Evolutionary conservation across 2,113 vertebrate species (phyloP).

Genomic region (Zapornia atra): DNA sequence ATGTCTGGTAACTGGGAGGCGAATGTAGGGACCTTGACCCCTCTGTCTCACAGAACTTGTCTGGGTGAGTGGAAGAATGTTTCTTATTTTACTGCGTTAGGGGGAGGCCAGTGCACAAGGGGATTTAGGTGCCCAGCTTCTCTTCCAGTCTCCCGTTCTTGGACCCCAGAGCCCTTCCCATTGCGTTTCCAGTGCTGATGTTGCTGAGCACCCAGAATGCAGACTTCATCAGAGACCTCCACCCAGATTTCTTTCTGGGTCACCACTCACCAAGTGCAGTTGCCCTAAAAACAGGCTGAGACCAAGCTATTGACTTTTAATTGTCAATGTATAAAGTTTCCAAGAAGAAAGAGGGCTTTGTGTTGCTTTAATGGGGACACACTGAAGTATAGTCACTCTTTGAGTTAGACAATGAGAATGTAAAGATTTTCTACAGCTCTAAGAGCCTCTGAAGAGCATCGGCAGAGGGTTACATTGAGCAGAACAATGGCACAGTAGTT

Average conservation of each 20-base stretch:
- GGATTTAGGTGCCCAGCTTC: neutral
- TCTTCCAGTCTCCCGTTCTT: neutral
- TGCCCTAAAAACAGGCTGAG: slow-evolving; percentile 39
- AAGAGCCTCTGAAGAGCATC: slow-evolving; percentile 27
- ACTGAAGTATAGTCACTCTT: neutral
- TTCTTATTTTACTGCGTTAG: neutral
- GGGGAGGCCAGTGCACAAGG: neutral
- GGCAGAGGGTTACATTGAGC: slow-evolving; percentile 19
- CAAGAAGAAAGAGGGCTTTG: slow-evolving; percentile 54
- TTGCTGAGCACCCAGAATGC: neutral
- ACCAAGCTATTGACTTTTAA: slow-evolving; percentile 51
- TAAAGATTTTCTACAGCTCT: slow-evolving; percentile 37
- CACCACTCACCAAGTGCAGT: slow-evolving; percentile 8
- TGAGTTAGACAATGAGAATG: slow-evolving; percentile 23
- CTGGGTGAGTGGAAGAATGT: neutral
- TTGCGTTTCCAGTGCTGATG: neutral
- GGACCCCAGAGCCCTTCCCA: neutral
- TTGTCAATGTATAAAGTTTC: slow-evolving; percentile 37
- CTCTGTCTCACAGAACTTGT: neutral
- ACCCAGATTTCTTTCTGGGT: slow-evolving; percentile 36
- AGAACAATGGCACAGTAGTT: slow-evolving; percentile 48
- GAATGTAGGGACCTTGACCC: neutral
- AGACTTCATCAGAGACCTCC: neutral
- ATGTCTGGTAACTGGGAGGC: neutral
- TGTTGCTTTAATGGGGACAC: slow-evolving; percentile 37